Evolutionary conservation across 2,113 vertebrate species (phyloP).

Genomic region (Fregetta grallaria): DNA sequence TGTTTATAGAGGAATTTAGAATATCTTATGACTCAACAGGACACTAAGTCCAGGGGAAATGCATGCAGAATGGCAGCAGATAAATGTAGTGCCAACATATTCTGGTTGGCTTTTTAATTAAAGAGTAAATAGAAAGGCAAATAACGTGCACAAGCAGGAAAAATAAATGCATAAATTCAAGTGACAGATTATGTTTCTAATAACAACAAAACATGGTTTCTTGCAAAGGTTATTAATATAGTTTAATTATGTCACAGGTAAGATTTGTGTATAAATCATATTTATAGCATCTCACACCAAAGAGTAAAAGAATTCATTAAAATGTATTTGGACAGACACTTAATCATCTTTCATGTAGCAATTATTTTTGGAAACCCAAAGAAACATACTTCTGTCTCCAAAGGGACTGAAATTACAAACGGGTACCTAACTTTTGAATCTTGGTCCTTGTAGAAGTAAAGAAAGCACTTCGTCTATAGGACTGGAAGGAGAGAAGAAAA

Average conservation of each 20-base stretch:
- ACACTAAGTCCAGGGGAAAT: not conserved
- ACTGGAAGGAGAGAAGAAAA: not conserved
- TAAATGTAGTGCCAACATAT: not conserved
- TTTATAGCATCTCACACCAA: not conserved
- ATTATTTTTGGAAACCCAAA: not conserved
- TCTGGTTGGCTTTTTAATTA: not conserved
- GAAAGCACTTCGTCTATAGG: not conserved
- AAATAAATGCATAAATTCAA: conserved; percentile 15
- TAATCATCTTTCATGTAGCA: not conserved
- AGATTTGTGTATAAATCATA: conserved; percentile 16
- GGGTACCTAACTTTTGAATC: not conserved
- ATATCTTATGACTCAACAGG: not conserved
- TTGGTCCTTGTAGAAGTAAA: not conserved
- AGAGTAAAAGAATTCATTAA: conserved; percentile 9
- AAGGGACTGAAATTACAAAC: not conserved
- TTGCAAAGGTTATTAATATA: conserved; percentile 24
- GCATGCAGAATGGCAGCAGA: not conserved
- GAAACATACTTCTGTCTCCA: not conserved
- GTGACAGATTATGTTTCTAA: conserved; percentile 13
- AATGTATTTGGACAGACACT: conserved; percentile 2
- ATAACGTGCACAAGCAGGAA: not conserved
- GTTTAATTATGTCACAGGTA: conserved; percentile 28
- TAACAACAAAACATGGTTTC: not conserved
- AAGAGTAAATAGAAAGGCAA: conserved; percentile 14
- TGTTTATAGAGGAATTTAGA: not conserved